These are phyloP conservation scores for Drosophila incognita DNA, from an alignment of 2,888 invertebrate genomes.

Conservation along the genomic window DNA sequence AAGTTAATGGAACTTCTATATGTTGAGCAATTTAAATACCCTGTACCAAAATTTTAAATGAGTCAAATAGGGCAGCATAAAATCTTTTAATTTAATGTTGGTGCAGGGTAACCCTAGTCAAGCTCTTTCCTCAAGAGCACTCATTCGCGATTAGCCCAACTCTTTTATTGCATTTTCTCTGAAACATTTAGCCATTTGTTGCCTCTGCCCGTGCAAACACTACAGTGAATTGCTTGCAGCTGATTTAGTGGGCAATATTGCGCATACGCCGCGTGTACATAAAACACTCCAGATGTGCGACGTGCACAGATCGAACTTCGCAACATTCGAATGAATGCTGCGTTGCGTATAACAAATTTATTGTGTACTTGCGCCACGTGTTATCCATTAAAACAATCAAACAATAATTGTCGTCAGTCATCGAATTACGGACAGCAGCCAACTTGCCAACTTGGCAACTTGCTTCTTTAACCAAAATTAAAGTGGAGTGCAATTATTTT, in stretches of 20 bases:
- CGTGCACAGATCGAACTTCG: constrained; percentile 17
- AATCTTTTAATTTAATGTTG: neutral
- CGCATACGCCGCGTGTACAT: constrained; percentile 65
- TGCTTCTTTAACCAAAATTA: neutral
- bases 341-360: constrained; percentile 52
- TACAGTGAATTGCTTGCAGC: constrained; percentile 26
- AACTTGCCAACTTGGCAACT: neutral
- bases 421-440: constrained; percentile 8
- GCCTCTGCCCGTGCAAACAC: constrained; percentile 24
- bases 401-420: constrained; percentile 34
- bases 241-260: constrained; percentile 59
- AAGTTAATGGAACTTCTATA: constrained; percentile 76
- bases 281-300: constrained; percentile 49
- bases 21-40: constrained; percentile 8
- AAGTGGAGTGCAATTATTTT: constrained; percentile 12
- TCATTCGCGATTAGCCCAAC: neutral
- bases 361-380: constrained; percentile 53
- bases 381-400: constrained; percentile 48
- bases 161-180: constrained; percentile 12
- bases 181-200: constrained; percentile 54
- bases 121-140: neutral
- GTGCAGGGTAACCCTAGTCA: neutral
- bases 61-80: neutral
- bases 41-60: neutral
- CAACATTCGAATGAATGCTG: constrained; percentile 8